These are phyloP conservation scores for Tragelaphus imberbis DNA, from an alignment of 2,113 vertebrate species.

Conservation along the genomic window DNA sequence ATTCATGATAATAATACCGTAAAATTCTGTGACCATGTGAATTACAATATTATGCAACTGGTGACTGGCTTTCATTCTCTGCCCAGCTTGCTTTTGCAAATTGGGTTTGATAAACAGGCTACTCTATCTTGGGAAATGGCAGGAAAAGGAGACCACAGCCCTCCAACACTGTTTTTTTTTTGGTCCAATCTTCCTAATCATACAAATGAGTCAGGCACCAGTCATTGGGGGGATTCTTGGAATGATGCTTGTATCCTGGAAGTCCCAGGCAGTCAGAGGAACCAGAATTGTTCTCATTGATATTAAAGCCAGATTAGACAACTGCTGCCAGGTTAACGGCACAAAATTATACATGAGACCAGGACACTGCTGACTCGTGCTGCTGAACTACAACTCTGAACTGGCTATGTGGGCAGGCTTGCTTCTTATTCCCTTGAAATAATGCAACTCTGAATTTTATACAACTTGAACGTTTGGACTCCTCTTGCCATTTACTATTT, in stretches of 20 bases:
- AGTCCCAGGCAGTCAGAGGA: not conserved
- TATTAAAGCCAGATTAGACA: not conserved
- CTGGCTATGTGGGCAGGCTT: not conserved
- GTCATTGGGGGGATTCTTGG: not conserved
- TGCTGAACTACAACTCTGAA: not conserved
- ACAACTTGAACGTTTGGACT: not conserved
- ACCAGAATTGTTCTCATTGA: not conserved
- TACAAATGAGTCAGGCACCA: not conserved
- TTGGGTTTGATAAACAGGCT: not conserved
- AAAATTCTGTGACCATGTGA: not conserved
- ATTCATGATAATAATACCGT: not conserved
- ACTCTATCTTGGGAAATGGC: not conserved
- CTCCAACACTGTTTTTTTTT: not conserved
- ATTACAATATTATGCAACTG: not conserved
- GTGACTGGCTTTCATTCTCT: not conserved
- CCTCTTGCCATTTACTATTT: slow-evolving; percentile 8
- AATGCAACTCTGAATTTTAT: not conserved
- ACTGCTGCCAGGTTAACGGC: not conserved
- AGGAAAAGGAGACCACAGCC: not conserved
- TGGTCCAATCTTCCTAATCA: not conserved
- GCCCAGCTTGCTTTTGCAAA: not conserved
- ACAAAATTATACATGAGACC: not conserved
- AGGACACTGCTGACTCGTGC: not conserved
- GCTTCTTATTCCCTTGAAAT: not conserved
- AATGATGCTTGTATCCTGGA: not conserved